Evolutionary conservation across 37 sponge, comb jelly and placozoan species (phyloP), one percentile per base, ranked within the genome.

Genomic region (Tethya wilhelma): DNA sequence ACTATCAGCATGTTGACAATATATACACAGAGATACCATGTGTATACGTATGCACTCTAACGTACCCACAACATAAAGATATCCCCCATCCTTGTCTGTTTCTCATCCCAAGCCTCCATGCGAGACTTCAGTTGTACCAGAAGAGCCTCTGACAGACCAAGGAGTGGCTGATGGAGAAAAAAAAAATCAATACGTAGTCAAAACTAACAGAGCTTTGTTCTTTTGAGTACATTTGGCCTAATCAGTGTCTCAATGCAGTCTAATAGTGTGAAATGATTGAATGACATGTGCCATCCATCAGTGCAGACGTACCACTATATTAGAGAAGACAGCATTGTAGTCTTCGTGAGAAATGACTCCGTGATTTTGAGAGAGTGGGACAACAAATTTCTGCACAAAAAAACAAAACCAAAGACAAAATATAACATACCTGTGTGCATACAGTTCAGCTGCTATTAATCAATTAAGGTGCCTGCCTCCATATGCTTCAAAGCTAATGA

Each of bases 51-150:
- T n/a, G n/a, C n/a, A n/a, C n/a, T n/a, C n/a, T n/a, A n/a, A n/a
- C n/a, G n/a, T n/a, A n/a, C n/a, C n/a, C n/a, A n/a, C n/a, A n/a
- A n/a, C 41, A 90, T 45, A 66, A 94, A 94, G 64, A 90, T 69
- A 58, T 94, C 95, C 60, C 91, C 95, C 1, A 94, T 64, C 2
- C 34, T 23, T 6, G 95, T 87, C 33, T 36, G 36, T 45, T 78
- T 58, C 2, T 94, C 88, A 32, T 94, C 87, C 95, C 95, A 94
- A 12, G 75, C 87, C 29, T 81, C 95, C 59, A 87, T 83, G 22
- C 95, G 58, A 22, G 90, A 89, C 66, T 76, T 58, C 28, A 94
- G 77, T 22, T 83, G 91, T 0, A 77, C 64, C 5, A 60, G 26
- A 53, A 94, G 19, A 29, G 58, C 78, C 39, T 84, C 70, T 31